These are phyloP conservation scores for Cyaniris semiargus DNA, from an alignment of 2,888 invertebrate species.

Conservation along the genomic window DNA sequence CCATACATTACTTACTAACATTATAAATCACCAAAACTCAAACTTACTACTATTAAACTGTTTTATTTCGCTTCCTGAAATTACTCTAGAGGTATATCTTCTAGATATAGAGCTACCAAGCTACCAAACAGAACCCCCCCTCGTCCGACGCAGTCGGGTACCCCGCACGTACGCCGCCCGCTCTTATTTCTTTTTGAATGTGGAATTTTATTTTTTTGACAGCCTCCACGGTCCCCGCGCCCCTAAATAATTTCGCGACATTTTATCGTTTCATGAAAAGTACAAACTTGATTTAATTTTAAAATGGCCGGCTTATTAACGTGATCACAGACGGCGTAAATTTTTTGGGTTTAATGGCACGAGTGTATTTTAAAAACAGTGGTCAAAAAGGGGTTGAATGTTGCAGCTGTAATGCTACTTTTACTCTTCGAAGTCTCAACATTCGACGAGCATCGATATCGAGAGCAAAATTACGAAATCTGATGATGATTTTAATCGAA, in stretches of 20 bases:
- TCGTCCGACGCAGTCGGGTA: not conserved
- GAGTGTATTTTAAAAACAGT: not conserved
- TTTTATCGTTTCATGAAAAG: slow-evolving; percentile 45
- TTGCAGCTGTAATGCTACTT: not conserved
- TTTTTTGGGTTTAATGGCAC: not conserved
- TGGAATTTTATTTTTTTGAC: slow-evolving; percentile 74
- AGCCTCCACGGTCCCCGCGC: slow-evolving; percentile 52
- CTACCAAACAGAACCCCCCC: not conserved
- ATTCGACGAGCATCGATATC: no score
- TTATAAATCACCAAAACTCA: no score
- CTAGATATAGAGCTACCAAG: not conserved
- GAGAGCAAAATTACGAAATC: no score
- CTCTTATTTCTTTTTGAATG: slow-evolving; percentile 73
- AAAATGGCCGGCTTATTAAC: not conserved
- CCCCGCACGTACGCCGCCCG: slow-evolving; percentile 59
- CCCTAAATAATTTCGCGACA: slow-evolving; percentile 56
- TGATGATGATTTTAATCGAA: not conserved
- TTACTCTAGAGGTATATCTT: no score
- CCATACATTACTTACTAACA: no score
- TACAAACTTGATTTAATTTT: slow-evolving; percentile 17
- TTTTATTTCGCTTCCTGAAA: no score
- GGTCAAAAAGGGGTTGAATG: not conserved
- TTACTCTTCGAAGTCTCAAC: no score
- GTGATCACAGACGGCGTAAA: not conserved
- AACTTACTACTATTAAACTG: no score